phyloP scores from a whole-genome alignment of 2,797 vertebrate genomes.

The Malurus splendens region DNA sequence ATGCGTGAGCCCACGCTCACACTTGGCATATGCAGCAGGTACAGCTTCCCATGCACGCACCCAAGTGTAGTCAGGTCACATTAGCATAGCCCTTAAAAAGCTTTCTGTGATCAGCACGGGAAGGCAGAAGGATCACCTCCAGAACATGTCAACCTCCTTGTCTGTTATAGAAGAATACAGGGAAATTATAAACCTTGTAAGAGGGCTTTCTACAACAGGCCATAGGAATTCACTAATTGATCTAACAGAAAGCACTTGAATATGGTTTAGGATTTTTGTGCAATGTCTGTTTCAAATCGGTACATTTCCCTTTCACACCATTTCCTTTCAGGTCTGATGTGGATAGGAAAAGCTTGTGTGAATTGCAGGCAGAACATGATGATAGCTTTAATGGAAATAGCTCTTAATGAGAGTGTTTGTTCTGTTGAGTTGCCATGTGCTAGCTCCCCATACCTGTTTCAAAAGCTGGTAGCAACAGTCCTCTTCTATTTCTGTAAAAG shows the following conservation, averaged over 20 bases:
- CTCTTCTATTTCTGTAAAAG: not conserved
- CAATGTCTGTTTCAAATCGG: not conserved
- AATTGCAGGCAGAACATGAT: slow-evolving; percentile 44
- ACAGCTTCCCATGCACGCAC: not conserved
- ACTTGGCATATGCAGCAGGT: not conserved
- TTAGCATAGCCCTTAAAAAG: not conserved
- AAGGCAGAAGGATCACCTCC: slow-evolving; percentile 1
- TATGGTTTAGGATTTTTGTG: slow-evolving; percentile 3
- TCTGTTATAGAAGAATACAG: not conserved
- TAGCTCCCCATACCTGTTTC: slow-evolving; percentile 4
- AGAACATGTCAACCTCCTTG: not conserved
- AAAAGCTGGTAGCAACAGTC: slow-evolving; percentile 11
- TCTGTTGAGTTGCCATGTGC: slow-evolving; percentile 7
- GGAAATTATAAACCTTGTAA: not conserved
- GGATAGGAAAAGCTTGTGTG: slow-evolving; percentile 22
- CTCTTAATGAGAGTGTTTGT: slow-evolving; percentile 37
- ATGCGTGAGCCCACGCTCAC: not conserved
- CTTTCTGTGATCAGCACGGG: not conserved
- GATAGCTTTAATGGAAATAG: slow-evolving; percentile 49
- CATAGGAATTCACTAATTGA: not conserved
- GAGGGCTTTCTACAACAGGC: not conserved
- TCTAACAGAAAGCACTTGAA: not conserved
- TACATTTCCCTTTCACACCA: not conserved
- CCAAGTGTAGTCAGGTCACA: not conserved
- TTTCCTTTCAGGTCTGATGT: slow-evolving; percentile 38